Conservation (phyloP, 2,113 vertebrate genomes). For the Saccopteryx leptura region DNA sequence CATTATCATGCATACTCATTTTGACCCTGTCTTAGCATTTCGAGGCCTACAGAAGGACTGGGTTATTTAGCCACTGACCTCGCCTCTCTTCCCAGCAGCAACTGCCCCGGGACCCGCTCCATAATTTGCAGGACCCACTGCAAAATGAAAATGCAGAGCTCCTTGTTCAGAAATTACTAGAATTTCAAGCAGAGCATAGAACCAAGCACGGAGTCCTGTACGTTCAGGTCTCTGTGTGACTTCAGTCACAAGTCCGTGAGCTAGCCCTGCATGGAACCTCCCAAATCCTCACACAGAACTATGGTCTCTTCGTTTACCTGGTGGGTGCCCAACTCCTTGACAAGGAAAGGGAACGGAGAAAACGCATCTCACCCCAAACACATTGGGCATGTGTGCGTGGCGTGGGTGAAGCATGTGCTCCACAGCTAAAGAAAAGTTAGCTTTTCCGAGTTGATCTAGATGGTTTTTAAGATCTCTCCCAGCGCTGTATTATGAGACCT, state of each 20-base stretch:
- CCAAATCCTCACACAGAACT: neutral
- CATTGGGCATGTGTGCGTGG: neutral
- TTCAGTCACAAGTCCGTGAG: accelerated
- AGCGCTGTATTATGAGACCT: neutral
- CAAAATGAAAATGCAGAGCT: neutral
- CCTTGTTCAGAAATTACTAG: neutral
- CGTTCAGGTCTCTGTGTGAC: neutral
- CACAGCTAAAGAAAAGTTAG: neutral
- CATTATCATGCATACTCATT: neutral
- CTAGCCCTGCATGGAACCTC: neutral
- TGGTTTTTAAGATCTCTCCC: neutral
- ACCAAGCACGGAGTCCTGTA: neutral
- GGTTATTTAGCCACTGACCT: neutral
- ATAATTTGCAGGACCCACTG: neutral
- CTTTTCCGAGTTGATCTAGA: neutral
- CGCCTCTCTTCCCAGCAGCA: neutral
- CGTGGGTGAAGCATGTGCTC: neutral
- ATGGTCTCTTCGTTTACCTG: neutral
- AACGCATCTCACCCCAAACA: neutral
- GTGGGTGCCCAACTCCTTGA: neutral
- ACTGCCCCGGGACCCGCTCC: neutral
- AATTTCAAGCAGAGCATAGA: neutral
- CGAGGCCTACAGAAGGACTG: neutral
- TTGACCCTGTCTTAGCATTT: neutral
- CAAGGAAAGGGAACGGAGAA: neutral